Base-by-base conservation (phyloP, 2,113 vertebrate species). In the Gadus chalcogrammus region DNA sequence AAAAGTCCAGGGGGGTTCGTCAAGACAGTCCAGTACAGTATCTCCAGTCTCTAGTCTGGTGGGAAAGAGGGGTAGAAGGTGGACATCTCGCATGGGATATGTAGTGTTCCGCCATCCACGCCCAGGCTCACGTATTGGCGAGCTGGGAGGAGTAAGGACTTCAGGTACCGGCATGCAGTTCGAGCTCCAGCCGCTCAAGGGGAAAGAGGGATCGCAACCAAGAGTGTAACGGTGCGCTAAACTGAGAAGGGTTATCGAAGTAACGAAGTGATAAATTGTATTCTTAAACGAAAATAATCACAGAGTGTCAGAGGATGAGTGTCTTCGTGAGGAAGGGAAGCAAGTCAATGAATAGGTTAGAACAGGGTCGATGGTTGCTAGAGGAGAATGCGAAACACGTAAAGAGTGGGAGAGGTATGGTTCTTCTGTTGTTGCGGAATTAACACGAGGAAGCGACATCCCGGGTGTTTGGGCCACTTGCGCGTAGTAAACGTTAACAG, bases 11-110 rank as follows among this genome's bases (percentile, higher is more conserved):
- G 87, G 90, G 91, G 86, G 85, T 87, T 86, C 87, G 89, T 78
- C 85, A 92, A 92, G 91, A 91, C 88, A 83, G 89, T 90, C 91
- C 88, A 48, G 91, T 92, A 91, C 87, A 87, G 91, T 92, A 91
- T 92, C 91, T 91, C 86, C 82, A 83, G 88, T 85, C 90, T 91
- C 88, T 84, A 90, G 86, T 92, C 85, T 88, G 87, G 84, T 88
- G 89, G 84, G 88, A 90, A 91, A 87, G 89, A 79, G 84, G 84
- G 84, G 86, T 83, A 89, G 84, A 77, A 82, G 88, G 88, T 83
- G 89, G 75, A 68, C 68, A 71, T 75, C 18, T 66, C 74, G 78
- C 79, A 64, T 93, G 92, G 92, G 92, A 92, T 83, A 90, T 93
- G 92, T 93, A 93, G 92, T 93, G 79, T 89, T 67, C 75, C 72